Base-by-base conservation (phyloP, 2,888 invertebrate genomes). In the Agrotis segetum region DNA sequence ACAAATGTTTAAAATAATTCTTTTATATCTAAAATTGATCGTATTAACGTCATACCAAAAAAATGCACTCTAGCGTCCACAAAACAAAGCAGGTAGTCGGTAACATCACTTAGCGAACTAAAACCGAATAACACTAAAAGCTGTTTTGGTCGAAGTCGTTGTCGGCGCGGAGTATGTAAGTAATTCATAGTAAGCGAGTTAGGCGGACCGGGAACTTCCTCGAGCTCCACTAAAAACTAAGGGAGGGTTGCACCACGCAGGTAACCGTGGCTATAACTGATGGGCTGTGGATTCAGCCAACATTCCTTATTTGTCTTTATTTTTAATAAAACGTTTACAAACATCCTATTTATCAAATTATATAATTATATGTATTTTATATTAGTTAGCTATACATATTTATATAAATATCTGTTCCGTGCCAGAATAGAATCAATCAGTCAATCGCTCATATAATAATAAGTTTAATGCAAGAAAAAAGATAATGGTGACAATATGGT, bases 91-190 rank as follows among this genome's bases (percentile, higher is more conserved):
- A 76, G 82, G 82, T 81, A 73, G 49, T 64, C 55, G 61, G 56
- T 50, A 79, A 75, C 50, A 61, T 71, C 71, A 73, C 76, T 79
- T 74, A 79, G 55, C 50, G 21, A 77, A 83, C 77, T 75, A 60
- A 84, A 86, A 87, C 80, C 81, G 81, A 81, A 83, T 83, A 83
- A 85, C 79, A 76, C 86, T 88, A 84, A 88, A 88, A 88, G 88
- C 87, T 83, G 79, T 82, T 82, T 82, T 77, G 70, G 78, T 40
- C 71, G 79, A 78, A 82, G 74, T 85, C 80, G 72, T 77, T 82
- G 77, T 78, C 76, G 78, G 63, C 68, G 77, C 71, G 70, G 76
- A 71, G 83, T 79, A 73, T 75, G 78, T 82, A 79, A 82, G 84
- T 83, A 83, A 85, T 85, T 83, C 84, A 67, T 73, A 79, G 79